Percentiles rank a stretch among this genome's conserved stretches.
phyloP scores from a whole-genome alignment of 2,888 invertebrate species.

The Seira musarum region DNA sequence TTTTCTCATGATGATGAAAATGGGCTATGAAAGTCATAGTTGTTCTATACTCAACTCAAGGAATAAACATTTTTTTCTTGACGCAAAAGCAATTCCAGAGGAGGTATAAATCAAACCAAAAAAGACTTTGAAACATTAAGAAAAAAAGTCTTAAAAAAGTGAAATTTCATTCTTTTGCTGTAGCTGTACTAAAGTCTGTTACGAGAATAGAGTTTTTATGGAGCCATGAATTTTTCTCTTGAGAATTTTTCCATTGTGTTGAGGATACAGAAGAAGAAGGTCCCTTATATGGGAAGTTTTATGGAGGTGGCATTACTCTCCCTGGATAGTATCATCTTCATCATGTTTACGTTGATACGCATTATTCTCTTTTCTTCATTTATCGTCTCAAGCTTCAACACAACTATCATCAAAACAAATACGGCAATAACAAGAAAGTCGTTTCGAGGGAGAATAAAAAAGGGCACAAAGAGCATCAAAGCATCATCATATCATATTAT shows the following conservation, averaged over 20 bases:
- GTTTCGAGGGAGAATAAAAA: background rate
- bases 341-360: slow-evolving; percentile 37
- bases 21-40: background rate
- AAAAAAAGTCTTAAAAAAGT: slow-evolving; percentile 12
- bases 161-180: slow-evolving; percentile 6
- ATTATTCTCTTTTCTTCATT: slow-evolving; percentile 33
- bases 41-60: background rate
- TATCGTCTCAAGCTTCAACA: slow-evolving; percentile 6
- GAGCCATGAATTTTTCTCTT: slow-evolving; percentile 52
- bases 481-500: too few relatives aligned
- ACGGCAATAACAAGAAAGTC: background rate
- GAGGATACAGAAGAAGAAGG: background rate
- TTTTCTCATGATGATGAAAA: slow-evolving; percentile 19
- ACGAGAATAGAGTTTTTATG: slow-evolving; percentile 46
- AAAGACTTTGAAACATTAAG: slow-evolving; percentile 28
- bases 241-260: slow-evolving; percentile 26
- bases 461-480: background rate
- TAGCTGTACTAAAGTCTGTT: slow-evolving; percentile 24
- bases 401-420: background rate
- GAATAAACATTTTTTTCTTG: slow-evolving; percentile 6
- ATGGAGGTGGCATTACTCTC: background rate
- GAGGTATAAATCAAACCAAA: slow-evolving; percentile 52
- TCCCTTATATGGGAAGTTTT: slow-evolving; percentile 14
- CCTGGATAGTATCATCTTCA: slow-evolving; percentile 4
- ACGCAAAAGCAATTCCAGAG: slow-evolving; percentile 27